Evolutionary conservation across 2,888 invertebrate genomes (phyloP), one percentile per base, ranked within the genome.

Genomic region (Coleophora flavipennella): DNA sequence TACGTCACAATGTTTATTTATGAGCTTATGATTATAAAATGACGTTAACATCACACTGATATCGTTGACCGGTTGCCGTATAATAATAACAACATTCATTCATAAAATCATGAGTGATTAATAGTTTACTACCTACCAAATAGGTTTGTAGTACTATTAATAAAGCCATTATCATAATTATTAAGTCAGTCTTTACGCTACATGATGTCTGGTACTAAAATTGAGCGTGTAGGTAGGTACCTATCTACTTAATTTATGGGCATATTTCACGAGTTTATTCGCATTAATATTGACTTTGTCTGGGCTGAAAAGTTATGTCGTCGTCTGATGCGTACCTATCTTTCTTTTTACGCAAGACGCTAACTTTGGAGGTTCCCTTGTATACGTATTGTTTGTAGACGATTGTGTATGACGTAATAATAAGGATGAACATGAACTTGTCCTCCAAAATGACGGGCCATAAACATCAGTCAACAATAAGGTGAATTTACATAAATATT

Each of bases 11-110:
- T 75, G 73, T 80, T 78, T 81, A 81, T 81, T 81, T 80, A 83
- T 74, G 77, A 77, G 74, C 73, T 77, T 78, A 79, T 80, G 78
- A 81, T 83, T 80, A 80, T 79, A 71, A 81, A 81, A 71, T 81
- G 81, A 83, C 79, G 81, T 80, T 71, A 72, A 76, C 70, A 69
- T 71, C 72, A 70, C 68, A 69, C 67, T 62, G 77, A 80, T 81
- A 83, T 72, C 80, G 70, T 74, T 76, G 77, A 76, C 77, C 79
- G 77, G 72, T 67, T 64, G 62, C 66, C 60, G 70, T 59, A 64
- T 76, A 72, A 74, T 77, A 79, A 77, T 72, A 80, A 74, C 76
- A 73, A 74, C 76, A 73, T 70, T 68, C 70, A 75, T 75, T 73
- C 73, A 79, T 80, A 45, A 45, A 41, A 42, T 76, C 76, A 72